Evolutionary conservation across 2,113 vertebrate genomes (phyloP).

Genomic region (Nanger granti): DNA sequence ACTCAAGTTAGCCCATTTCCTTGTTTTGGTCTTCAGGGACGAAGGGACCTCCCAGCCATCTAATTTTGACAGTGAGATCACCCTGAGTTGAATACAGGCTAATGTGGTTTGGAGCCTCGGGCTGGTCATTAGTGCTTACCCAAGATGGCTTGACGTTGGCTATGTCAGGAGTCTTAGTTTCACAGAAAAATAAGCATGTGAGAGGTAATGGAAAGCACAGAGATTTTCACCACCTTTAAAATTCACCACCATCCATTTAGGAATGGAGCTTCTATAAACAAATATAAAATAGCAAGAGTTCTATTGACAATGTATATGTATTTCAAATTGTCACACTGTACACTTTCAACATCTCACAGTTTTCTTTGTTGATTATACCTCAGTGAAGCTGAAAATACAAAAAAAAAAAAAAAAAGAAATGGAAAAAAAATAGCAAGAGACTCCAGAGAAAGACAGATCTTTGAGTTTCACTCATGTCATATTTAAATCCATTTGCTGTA

Average conservation of each 20-base stretch:
- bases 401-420: background rate
- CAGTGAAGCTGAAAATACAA: background rate
- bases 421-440: background rate
- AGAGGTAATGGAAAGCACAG: background rate
- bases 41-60: background rate
- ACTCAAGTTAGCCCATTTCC: background rate
- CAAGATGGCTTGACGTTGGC: background rate
- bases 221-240: background rate
- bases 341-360: background rate
- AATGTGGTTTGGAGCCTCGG: no score
- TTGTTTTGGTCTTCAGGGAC: background rate
- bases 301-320: background rate
- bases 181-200: background rate
- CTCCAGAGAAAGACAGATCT: background rate
- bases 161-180: background rate
- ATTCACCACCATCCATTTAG: background rate
- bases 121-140: background rate
- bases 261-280: background rate
- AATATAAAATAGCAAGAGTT: background rate
- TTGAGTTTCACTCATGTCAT: background rate
- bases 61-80: background rate
- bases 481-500: conserved; percentile 40
- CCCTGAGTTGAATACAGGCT: background rate
- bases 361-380: background rate
- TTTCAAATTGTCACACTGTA: background rate